Base-by-base conservation (phyloP, 1,140 invertebrate genomes). In the Calephelis virginiensis region DNA sequence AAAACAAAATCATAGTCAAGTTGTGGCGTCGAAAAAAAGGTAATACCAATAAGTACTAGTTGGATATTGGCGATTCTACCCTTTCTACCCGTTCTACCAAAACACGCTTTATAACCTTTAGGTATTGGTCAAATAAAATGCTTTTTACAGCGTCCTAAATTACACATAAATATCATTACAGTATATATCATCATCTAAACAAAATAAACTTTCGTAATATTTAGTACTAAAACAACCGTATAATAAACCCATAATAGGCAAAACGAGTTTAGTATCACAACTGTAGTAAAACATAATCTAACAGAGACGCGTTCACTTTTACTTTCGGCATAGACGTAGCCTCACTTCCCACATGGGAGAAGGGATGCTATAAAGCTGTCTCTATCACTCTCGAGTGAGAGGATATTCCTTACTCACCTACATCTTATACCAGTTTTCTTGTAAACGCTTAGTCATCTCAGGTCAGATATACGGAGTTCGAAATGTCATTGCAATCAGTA, bases 401-500 rank as follows among this genome's bases (percentile, higher is more conserved):
- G 49, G 6, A 38, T 50, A 56, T 14, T 79, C 75, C 64, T 53
- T 61, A 80, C 70, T 60, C 48, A 64, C 72, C 64, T 76, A 71
- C 68, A 78, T 75, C 74, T 66, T 69, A 82, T 80, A 84, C 82
- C 76, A 87, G 83, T 85, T 82, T 76, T 72, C 68, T 80, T 75
- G 73, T 71, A 76, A 72, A 68, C 71, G 83, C 83, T 82, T 85
- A 83, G 83, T 87, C 84, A 85, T 80, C 77, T 72, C 66, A 70
- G 82, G 80, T 83, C 76, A 83, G 73, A 71, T 74, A 85, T 85
- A 82, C 37, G 78, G 75, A 63, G 74, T 74, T 82, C 74, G 64
- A 84, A 83, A 87, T 87, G 83, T 87, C 85, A 83, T 68, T 80
- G 76, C 72, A 77, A 77, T 78, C 74, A 69, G 67, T 71, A 68